Percentiles rank a stretch among this genome's conserved stretches.
Conservation (phyloP, 2,888 invertebrate species). For the Arctia plantaginis region DNA sequence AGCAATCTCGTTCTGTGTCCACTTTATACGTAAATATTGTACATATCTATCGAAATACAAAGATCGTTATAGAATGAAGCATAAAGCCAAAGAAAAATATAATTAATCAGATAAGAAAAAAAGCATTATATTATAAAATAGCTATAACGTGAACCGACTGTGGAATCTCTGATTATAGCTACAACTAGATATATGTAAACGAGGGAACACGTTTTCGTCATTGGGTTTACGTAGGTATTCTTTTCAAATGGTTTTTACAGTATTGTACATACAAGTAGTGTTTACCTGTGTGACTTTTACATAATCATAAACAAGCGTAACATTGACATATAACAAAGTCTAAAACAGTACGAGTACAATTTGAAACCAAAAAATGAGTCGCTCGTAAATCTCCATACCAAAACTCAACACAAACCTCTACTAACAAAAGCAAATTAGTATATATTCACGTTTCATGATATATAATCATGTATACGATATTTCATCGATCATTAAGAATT, state of each 20-base stretch:
- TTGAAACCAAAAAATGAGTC: background rate
- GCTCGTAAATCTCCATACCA: background rate
- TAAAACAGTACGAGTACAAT: background rate
- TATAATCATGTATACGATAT: too few species aligned
- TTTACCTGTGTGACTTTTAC: background rate
- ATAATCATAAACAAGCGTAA: background rate
- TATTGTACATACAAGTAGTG: background rate
- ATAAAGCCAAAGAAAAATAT: background rate
- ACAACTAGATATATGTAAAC: background rate
- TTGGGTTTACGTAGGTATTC: background rate
- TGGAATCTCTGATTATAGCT: background rate
- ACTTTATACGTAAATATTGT: background rate
- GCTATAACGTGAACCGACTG: background rate
- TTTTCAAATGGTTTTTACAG: background rate
- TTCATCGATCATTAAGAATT: background rate
- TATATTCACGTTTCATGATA: too few species aligned
- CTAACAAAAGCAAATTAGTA: background rate
- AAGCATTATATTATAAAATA: background rate
- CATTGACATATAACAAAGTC: background rate
- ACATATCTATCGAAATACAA: background rate
- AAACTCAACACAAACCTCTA: background rate
- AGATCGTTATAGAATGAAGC: background rate
- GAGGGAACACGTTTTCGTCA: background rate
- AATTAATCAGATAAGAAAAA: background rate
- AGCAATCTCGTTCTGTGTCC: background rate